These are phyloP conservation scores for Tinamus guttatus DNA, from an alignment of 2,113 vertebrate species.

Conservation along the genomic window DNA sequence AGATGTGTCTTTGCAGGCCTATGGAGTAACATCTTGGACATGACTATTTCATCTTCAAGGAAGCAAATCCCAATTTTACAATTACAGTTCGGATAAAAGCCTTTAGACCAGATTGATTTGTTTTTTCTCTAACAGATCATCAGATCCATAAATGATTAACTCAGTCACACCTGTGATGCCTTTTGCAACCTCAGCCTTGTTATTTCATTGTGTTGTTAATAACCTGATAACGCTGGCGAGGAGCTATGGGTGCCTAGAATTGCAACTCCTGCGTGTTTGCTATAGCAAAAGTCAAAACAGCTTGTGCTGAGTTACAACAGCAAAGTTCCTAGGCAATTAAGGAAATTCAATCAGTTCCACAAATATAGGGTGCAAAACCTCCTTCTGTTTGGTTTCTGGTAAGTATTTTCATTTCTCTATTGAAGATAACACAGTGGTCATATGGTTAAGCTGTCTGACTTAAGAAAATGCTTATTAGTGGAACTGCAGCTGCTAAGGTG, in stretches of 20 bases:
- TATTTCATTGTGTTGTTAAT: slow-evolving; percentile 45
- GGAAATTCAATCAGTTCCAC: slow-evolving; percentile 41
- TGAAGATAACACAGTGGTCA: not conserved
- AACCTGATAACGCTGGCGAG: slow-evolving; percentile 13
- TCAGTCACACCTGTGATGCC: not conserved
- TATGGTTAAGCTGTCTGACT: not conserved
- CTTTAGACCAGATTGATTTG: slow-evolving; percentile 6
- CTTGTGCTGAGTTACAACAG: not conserved
- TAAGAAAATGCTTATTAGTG: not conserved
- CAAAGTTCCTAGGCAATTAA: not conserved
- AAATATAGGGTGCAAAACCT: slow-evolving; percentile 54
- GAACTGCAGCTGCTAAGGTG: not conserved
- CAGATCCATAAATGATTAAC: slow-evolving; percentile 19
- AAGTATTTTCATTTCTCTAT: not conserved
- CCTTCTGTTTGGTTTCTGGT: slow-evolving; percentile 1
- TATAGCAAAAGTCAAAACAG: slow-evolving; percentile 13
- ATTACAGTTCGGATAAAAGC: not conserved
- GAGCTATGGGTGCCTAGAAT: not conserved
- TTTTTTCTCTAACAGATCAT: not conserved
- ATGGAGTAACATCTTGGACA: not conserved
- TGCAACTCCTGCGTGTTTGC: not conserved
- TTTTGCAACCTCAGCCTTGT: not conserved
- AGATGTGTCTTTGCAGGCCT: not conserved
- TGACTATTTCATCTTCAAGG: slow-evolving; percentile 14
- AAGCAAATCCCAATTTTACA: slow-evolving; percentile 13